phyloP scores from a whole-genome alignment of 2,797 vertebrate species.

The Eospalax fontanierii region DNA sequence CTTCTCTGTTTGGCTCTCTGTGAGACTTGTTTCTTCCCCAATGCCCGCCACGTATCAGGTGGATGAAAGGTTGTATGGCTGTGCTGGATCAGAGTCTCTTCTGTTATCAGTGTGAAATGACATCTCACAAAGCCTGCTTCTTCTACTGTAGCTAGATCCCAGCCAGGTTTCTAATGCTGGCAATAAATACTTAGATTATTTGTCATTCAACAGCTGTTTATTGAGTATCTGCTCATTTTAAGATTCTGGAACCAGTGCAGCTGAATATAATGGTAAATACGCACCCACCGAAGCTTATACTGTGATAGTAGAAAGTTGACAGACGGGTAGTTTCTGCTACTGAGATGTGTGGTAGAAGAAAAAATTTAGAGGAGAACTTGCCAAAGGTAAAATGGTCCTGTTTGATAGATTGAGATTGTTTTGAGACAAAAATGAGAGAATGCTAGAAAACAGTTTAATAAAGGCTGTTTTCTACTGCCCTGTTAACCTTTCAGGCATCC shows the following conservation, averaged over 20 bases:
- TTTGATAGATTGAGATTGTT: neutral
- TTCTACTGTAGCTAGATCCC: neutral
- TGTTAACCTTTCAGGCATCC: no score
- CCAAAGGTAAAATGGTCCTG: neutral
- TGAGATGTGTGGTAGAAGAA: neutral
- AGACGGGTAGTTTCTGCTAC: neutral
- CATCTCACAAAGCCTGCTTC: neutral
- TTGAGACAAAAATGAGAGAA: neutral
- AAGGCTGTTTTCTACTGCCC: neutral
- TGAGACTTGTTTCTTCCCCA: no score
- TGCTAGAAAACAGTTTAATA: neutral
- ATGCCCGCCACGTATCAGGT: neutral
- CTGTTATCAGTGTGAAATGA: conserved; percentile 3
- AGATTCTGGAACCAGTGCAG: neutral
- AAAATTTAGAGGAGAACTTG: conserved; percentile 12
- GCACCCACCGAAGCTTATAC: neutral
- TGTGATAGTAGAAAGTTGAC: neutral
- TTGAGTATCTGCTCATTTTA: neutral
- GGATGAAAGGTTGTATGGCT: neutral
- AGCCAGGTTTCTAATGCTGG: conserved; percentile 18
- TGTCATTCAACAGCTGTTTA: neutral
- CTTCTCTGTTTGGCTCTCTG: neutral
- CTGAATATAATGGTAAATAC: neutral
- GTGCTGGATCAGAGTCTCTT: neutral
- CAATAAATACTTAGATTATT: neutral